These are phyloP conservation scores for Plebejus melissa DNA, from an alignment of 2,888 invertebrate genomes.

Conservation along the genomic window DNA sequence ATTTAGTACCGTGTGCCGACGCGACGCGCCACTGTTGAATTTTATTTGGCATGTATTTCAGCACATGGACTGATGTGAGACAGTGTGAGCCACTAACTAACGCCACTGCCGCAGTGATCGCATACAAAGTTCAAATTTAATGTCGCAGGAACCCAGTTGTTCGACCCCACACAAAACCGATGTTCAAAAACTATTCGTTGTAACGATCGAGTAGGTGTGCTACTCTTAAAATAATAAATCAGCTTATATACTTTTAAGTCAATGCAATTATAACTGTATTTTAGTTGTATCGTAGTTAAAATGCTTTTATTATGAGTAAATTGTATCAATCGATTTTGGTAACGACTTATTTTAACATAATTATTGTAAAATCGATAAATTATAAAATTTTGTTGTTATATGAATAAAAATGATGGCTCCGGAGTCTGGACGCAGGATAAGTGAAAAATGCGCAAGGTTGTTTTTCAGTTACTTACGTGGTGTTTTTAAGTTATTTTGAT, in stretches of 20 bases:
- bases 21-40: not conserved
- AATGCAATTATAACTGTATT: conserved; percentile 15
- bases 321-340: conserved; percentile 4
- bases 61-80: not conserved
- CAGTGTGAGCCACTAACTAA: not conserved
- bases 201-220: not conserved
- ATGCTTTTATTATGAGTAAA: conserved; percentile 22
- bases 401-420: not conserved
- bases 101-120: conserved; percentile 19
- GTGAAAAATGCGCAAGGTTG: not conserved
- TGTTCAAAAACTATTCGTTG: conserved; percentile 13
- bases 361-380: not conserved
- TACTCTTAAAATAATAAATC: not conserved
- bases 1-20: not conserved
- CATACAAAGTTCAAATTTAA: conserved; percentile 10
- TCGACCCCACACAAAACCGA: conserved; percentile 8
- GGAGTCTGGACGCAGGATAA: not conserved
- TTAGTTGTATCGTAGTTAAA: conserved; percentile 24
- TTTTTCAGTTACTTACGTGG: not conserved
- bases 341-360: conserved; percentile 7
- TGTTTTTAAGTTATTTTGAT: not conserved
- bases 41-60: not conserved
- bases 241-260: conserved; percentile 24
- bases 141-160: not conserved
- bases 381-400: not conserved